These are phyloP conservation scores for Liparis tanakae DNA, from an alignment of 2,797 vertebrate species.

Conservation along the genomic window DNA sequence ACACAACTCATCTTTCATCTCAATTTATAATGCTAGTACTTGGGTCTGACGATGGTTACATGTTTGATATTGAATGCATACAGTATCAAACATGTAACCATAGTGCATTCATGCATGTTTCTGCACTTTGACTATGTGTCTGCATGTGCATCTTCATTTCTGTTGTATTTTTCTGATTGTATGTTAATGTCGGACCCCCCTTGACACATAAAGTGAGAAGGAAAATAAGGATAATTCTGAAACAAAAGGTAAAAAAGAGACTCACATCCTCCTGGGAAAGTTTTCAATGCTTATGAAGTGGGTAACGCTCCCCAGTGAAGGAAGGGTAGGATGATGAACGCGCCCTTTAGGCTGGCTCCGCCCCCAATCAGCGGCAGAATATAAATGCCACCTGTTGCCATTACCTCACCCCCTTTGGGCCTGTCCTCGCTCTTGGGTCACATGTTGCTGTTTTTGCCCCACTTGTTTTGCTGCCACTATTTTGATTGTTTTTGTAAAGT, in stretches of 20 bases:
- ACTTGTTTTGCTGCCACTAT: too few relatives aligned
- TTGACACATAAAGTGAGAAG: constrained; percentile 21
- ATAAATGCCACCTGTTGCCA: too few relatives aligned
- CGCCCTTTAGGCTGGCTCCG: too few relatives aligned
- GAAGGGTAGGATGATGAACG: too few relatives aligned
- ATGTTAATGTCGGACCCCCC: constrained; percentile 3
- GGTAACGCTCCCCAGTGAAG: too few relatives aligned
- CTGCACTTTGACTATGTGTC: not conserved
- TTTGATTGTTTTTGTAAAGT: too few relatives aligned
- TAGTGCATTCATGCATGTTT: not conserved
- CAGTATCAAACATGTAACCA: too few relatives aligned
- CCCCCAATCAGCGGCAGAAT: too few relatives aligned
- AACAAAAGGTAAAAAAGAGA: constrained; percentile 15
- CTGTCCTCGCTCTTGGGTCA: too few relatives aligned
- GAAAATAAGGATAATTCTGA: constrained; percentile 22
- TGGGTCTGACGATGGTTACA: not conserved
- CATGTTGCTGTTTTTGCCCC: too few relatives aligned
- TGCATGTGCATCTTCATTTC: not conserved
- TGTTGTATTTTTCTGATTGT: constrained; percentile 6
- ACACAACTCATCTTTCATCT: not conserved
- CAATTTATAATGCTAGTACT: not conserved
- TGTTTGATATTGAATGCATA: not conserved
- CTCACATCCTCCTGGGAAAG: constrained; percentile 14
- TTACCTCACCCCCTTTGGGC: too few relatives aligned
- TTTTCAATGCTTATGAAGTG: too few relatives aligned